These are phyloP conservation scores for Motacilla alba DNA, from an alignment of 2,113 vertebrate species.

Conservation along the genomic window DNA sequence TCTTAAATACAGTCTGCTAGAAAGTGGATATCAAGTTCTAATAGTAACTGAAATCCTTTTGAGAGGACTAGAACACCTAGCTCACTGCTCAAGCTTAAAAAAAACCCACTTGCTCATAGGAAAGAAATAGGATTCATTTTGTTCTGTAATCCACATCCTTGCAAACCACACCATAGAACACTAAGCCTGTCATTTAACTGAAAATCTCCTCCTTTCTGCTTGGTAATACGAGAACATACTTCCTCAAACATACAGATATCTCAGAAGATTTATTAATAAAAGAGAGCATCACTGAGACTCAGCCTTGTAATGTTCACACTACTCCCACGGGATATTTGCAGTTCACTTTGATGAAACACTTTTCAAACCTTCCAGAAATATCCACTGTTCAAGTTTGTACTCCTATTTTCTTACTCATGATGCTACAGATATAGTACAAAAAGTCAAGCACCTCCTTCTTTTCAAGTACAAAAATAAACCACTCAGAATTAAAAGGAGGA, in stretches of 20 bases:
- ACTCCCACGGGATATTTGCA: neutral
- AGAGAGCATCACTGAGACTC: neutral
- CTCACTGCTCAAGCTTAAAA: neutral
- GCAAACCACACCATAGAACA: neutral
- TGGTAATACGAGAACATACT: neutral
- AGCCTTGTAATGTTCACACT: neutral
- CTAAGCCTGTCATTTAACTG: neutral
- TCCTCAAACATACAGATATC: neutral
- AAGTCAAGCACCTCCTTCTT: neutral
- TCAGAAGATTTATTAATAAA: constrained; percentile 43
- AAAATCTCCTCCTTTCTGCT: neutral
- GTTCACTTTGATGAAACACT: neutral
- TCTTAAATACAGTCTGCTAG: neutral
- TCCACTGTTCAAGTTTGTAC: neutral
- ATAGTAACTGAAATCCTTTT: neutral
- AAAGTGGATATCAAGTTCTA: neutral
- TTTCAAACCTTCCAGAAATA: constrained; percentile 7
- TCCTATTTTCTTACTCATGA: neutral
- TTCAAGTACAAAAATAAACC: neutral
- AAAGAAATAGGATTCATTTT: neutral
- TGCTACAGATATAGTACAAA: neutral
- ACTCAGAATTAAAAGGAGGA: neutral
- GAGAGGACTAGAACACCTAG: neutral
- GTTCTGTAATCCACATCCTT: neutral
- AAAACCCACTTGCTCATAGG: neutral